Conservation (phyloP, 1,140 invertebrate genomes). For the Gonatopus flavifemur region DNA sequence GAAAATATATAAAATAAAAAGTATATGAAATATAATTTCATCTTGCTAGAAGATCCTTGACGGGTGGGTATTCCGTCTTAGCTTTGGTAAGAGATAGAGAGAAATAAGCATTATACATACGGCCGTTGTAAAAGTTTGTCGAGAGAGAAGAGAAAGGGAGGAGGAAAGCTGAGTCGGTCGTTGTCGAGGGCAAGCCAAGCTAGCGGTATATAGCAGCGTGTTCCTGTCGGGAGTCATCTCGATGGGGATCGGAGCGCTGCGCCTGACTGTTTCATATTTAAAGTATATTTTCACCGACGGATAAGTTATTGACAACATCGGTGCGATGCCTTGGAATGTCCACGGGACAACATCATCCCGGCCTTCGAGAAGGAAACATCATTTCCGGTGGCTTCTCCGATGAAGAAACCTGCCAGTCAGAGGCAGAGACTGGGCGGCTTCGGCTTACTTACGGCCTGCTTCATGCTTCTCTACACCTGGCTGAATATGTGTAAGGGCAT, state of each 20-base stretch:
- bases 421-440: slow-evolving; percentile 33
- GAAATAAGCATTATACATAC: no score
- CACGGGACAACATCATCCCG: slow-evolving; percentile 47
- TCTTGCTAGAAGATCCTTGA: no score
- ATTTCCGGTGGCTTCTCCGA: slow-evolving; percentile 58
- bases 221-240: slow-evolving; percentile 49
- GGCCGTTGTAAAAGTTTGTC: slow-evolving; percentile 21
- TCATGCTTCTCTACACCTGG: slow-evolving; percentile 43
- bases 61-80: no score
- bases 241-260: slow-evolving; percentile 49
- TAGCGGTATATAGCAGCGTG: no score
- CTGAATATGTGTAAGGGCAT: slow-evolving; percentile 34
- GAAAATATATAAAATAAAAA: no score
- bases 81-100: no score
- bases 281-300: slow-evolving; percentile 50
- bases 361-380: slow-evolving; percentile 41
- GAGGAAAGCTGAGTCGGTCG: slow-evolving; percentile 7
- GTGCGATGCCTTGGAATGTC: slow-evolving; percentile 13
- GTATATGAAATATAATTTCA: no score
- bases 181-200: no score
- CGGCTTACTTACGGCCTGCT: slow-evolving; percentile 41
- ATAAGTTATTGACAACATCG: slow-evolving; percentile 41
- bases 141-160: not conserved
- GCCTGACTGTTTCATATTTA: slow-evolving; percentile 58
- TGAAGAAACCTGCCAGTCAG: slow-evolving; percentile 58